Evolutionary conservation across 2,888 invertebrate genomes (phyloP), one percentile per base, ranked within the genome.

Genomic region (Dicranocentrus wangi): DNA sequence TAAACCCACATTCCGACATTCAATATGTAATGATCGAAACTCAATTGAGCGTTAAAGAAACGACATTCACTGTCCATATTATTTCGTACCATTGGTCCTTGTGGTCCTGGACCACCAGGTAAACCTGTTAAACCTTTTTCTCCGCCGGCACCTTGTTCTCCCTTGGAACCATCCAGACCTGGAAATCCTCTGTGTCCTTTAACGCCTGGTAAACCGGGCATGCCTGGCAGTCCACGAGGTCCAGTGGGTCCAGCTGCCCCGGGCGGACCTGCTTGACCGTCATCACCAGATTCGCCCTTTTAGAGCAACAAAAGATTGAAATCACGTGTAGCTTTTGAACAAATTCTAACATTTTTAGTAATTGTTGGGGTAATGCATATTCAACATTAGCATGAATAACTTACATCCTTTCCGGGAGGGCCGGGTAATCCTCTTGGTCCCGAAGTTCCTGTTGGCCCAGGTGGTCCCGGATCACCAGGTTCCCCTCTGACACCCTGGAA

Each of bases 161-260:
- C 95, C 88, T 95, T 95, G 2, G 92, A 89, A 0, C 95, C 95
- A 87, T 95, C 94, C 77, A 93, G 89, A 21, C 95, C 95, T 17
- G 92, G 92, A 87, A 93, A 94, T 1, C 95, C 95, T 66, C 94
- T 91, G 88, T 95, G 95, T 0, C 95, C 95, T 89, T 95, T 95
- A 0, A 92, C 88, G 1, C 96, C 96, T 1, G 94, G 94, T 43
- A 80, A 89, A 0, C 95, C 95, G 0, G 95, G 94, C 89, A 94
- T 90, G 47, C 95, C 93, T 2, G 92, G 91, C 8, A 92, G 88
- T 0, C 96, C 96, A 85, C 95, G 90, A 0, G 93, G 91, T 0
- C 95, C 95, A 0, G 93, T 89, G 21, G 93, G 92, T 0, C 95
- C 95, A 2, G 91, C 88, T 3, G 92, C 89, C 23, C 95, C 95